Conservation (phyloP, 2,113 vertebrate genomes). For the Ramphastos sulfuratus region DNA sequence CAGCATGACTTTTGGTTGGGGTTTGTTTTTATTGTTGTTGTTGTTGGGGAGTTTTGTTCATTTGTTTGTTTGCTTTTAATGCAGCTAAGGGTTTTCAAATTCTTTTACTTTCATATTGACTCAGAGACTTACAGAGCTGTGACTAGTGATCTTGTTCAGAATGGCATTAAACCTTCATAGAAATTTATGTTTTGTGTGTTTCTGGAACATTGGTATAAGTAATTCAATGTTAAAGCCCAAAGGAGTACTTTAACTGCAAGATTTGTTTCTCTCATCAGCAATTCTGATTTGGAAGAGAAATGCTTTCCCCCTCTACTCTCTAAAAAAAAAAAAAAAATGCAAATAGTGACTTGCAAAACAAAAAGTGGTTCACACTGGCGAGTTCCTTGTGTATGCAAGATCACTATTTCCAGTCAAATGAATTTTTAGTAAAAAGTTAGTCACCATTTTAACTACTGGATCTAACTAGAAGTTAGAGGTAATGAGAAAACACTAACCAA, state of each 20-base stretch:
- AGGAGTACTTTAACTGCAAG: neutral
- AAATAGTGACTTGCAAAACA: neutral
- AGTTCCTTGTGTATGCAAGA: neutral
- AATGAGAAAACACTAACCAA: neutral
- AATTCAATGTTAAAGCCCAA: neutral
- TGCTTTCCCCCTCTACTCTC: accelerated
- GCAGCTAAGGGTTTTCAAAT: neutral
- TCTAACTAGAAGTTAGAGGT: neutral
- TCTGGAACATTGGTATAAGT: neutral
- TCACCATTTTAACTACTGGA: neutral
- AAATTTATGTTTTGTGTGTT: neutral
- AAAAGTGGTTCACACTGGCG: accelerated
- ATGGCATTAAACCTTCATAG: neutral
- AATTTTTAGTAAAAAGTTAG: neutral
- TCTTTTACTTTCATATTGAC: neutral
- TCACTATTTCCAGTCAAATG: neutral
- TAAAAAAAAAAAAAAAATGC: neutral
- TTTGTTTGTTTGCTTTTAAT: neutral
- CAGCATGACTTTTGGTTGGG: no score
- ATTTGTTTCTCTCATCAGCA: neutral
- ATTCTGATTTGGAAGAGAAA: neutral
- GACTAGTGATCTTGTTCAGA: neutral
- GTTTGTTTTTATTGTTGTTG: no score
- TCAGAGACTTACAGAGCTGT: neutral
- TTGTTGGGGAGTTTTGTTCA: no score